A percentile compares a stretch with the other conserved stretches of the same genome.
Evolutionary conservation across 2,797 vertebrate genomes (phyloP).

Genomic region (Hippocampus kuda): DNA sequence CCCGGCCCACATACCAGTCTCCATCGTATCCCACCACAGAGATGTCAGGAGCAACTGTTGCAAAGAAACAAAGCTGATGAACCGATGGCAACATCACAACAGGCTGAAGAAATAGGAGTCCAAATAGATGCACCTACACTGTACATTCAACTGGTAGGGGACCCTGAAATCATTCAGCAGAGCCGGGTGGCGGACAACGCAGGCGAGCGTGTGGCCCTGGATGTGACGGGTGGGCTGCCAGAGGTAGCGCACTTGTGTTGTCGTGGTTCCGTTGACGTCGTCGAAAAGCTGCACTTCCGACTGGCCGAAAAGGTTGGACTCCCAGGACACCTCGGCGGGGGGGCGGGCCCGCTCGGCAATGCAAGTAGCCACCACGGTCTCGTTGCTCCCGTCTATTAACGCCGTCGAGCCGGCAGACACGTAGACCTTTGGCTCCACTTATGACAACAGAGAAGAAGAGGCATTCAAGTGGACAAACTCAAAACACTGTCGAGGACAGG

Average conservation of each 20-base stretch:
- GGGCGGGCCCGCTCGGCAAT: conserved; percentile 87
- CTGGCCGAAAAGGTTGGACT: conserved; percentile 81
- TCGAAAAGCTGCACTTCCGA: conserved; percentile 74
- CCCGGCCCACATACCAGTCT: conserved; percentile 89
- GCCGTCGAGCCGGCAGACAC: conserved; percentile 79
- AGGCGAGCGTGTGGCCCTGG: conserved; percentile 81
- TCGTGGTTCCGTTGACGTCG: conserved; percentile 85
- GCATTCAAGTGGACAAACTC: neutral
- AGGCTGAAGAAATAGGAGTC: conserved; percentile 43
- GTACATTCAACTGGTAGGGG: conserved; percentile 82
- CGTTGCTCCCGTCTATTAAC: conserved; percentile 86
- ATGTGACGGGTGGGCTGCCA: conserved; percentile 83
- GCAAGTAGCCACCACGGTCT: conserved; percentile 86
- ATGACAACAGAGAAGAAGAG: neutral
- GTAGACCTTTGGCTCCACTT: conserved; percentile 87
- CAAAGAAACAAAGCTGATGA: neutral
- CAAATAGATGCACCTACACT: conserved; percentile 82
- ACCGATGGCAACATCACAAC: neutral
- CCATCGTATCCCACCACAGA: conserved; percentile 88
- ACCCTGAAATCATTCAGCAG: conserved; percentile 81
- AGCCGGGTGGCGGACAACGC: conserved; percentile 87
- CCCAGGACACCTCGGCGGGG: conserved; percentile 85
- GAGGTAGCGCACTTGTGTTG: conserved; percentile 82
- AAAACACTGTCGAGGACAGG: neutral
- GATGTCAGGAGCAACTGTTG: conserved; percentile 88